Evolutionary conservation across 2,797 vertebrate genomes (phyloP), one percentile per base, ranked within the genome.

Genomic region (Lagorchestes hirsutus): DNA sequence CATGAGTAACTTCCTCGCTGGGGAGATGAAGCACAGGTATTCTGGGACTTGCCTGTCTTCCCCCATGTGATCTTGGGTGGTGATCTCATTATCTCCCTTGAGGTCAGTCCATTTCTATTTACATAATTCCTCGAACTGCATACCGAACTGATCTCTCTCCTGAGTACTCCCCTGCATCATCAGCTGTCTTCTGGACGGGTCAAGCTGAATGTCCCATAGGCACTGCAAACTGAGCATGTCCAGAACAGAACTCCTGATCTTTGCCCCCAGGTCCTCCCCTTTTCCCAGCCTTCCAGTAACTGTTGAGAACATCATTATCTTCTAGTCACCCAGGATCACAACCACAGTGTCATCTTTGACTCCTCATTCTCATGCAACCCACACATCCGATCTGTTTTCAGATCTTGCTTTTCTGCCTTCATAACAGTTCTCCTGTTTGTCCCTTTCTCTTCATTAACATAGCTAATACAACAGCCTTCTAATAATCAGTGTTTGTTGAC

Each of bases 11-110:
- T 92, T 94, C 93, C 67, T 91, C 74, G 54, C 55, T 93, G 93
- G 50, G 52, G 67, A 67, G 57, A 16, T 95, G 93, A 92, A 46
- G 54, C 90, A 62, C 31, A 31, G 29, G 34, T 96, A 14, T 92
- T 55, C 90, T 91, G 92, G 59, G 92, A 93, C 95, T 97, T 96
- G 90, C 92, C 90, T 94, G 18, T 87, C 74, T 46, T 87, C 22
- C 9, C 0, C 9, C 27, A 46, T 11, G 6, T 87, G 22, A 87
- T 50, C 74, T 87, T 46, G 40, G 40, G 50, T 87, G 40, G 40
- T 87, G 74, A 87, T 50, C 74, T 87, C 74, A 3, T 82, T n/a
- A 9, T 18, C 18, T 74, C n/a, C 40, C 22, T 3, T 46, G n/a
- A 40, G 74, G 40, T 87, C 40, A 50, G 8, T 87, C 27, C 74